Percentiles rank a stretch among this genome's conserved stretches.
These are phyloP conservation scores for Leucophora obtusa DNA, from an alignment of 2,888 invertebrate species.

Conservation along the genomic window DNA sequence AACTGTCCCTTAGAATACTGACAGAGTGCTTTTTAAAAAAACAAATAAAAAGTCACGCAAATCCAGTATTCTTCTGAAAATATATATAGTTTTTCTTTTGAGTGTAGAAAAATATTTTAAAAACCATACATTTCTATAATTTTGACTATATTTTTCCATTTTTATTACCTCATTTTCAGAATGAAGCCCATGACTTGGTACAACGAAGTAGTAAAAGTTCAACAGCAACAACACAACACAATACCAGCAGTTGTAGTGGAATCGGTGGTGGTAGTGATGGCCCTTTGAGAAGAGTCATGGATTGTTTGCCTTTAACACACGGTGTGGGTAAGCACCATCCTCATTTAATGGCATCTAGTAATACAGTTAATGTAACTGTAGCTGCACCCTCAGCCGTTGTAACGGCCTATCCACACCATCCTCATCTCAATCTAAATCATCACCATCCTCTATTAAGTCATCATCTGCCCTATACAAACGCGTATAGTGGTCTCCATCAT, in stretches of 20 bases:
- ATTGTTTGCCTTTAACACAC: constrained; percentile 85
- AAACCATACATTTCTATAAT: too few relatives aligned
- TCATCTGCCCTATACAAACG: constrained; percentile 73
- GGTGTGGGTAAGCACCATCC: constrained; percentile 64
- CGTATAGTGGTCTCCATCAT: constrained; percentile 68
- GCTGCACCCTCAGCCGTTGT: constrained; percentile 71
- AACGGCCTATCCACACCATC: constrained; percentile 74
- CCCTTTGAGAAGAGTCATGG: constrained; percentile 80
- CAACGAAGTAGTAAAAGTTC: constrained; percentile 68
- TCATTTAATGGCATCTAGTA: constrained; percentile 66
- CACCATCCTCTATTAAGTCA: constrained; percentile 71
- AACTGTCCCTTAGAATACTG: too few relatives aligned
- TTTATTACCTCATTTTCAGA: constrained; percentile 66
- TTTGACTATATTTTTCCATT: not conserved
- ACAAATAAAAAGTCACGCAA: too few relatives aligned
- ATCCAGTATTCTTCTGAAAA: too few relatives aligned
- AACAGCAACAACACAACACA: constrained; percentile 63
- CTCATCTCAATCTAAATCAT: constrained; percentile 70
- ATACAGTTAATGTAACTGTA: constrained; percentile 79
- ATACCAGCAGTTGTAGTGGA: constrained; percentile 58
- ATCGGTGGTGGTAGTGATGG: constrained; percentile 46
- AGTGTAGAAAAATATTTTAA: too few relatives aligned
- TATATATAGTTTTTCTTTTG: too few relatives aligned
- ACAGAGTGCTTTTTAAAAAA: too few relatives aligned
- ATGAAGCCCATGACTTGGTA: constrained; percentile 72